Percentiles rank a stretch among this genome's conserved stretches.
Conservation (phyloP, 2,888 invertebrate species). For the Synergus gifuensis region DNA sequence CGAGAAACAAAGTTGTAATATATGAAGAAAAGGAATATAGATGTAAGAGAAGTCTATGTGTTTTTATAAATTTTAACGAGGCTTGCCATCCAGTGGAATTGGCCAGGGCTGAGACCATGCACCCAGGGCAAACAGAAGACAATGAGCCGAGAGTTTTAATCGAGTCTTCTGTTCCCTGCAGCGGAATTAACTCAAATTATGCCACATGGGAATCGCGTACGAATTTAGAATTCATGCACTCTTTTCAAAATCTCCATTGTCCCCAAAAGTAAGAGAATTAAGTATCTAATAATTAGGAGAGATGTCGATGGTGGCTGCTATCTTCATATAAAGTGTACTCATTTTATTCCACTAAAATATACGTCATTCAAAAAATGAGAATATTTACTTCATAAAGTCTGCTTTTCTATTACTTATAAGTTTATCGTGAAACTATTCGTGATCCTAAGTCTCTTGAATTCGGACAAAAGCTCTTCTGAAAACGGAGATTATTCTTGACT, state of each 20-base stretch:
- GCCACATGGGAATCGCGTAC: constrained; percentile 69
- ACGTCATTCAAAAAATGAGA: too few species aligned
- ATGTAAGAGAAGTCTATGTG: constrained; percentile 43
- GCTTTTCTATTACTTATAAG: background rate
- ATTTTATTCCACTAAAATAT: too few species aligned
- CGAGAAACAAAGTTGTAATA: background rate
- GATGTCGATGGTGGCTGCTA: background rate
- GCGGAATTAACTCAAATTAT: constrained; percentile 76
- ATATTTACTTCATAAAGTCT: too few species aligned
- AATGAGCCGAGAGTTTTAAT: constrained; percentile 76
- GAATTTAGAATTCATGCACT: constrained; percentile 74
- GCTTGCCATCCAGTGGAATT: constrained; percentile 66
- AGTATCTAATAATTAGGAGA: constrained; percentile 49
- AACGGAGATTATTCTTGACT: constrained; percentile 37
- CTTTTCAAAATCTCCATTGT: constrained; percentile 72
- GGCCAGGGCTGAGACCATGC: constrained; percentile 68
- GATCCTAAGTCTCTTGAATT: background rate
- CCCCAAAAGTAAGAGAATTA: constrained; percentile 58
- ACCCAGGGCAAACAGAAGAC: constrained; percentile 74
- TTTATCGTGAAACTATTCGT: background rate
- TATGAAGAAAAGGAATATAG: constrained; percentile 18
- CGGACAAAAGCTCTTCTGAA: background rate
- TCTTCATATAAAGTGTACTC: background rate
- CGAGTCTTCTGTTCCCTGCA: constrained; percentile 73
- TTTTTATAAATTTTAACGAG: constrained; percentile 72